Evolutionary conservation across 1,140 invertebrate genomes (phyloP).

Genomic region (Hypothenemus hampei): DNA sequence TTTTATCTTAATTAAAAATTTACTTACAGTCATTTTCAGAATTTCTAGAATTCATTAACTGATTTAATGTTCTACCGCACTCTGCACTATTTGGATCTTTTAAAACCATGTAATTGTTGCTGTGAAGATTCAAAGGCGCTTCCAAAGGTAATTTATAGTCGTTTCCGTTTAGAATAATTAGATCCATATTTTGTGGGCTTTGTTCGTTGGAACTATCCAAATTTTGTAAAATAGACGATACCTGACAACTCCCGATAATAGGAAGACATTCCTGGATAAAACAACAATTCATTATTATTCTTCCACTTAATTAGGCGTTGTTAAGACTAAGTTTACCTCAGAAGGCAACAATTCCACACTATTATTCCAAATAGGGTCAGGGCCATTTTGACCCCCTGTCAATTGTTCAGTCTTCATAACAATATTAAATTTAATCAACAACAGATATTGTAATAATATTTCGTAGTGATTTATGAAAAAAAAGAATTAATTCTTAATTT

Average conservation of each 20-base stretch:
- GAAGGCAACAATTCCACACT: slow-evolving; percentile 31
- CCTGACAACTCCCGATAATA: slow-evolving; percentile 39
- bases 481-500: no score
- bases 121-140: slow-evolving; percentile 18
- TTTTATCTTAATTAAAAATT: no score
- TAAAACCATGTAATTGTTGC: slow-evolving; percentile 33
- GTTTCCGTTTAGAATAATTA: slow-evolving; percentile 33
- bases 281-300: not conserved
- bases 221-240: slow-evolving; percentile 40
- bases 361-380: slow-evolving; percentile 33
- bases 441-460: no score
- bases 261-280: slow-evolving; percentile 36
- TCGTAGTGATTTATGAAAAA: no score
- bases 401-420: slow-evolving; percentile 34
- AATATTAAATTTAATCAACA: no score
- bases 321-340: slow-evolving; percentile 23
- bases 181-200: slow-evolving; percentile 30
- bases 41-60: no score
- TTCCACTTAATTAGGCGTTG: not conserved
- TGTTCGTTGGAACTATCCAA: slow-evolving; percentile 26
- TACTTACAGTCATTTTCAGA: no score
- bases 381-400: not conserved
- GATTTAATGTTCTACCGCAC: no score
- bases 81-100: slow-evolving; percentile 24
- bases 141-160: slow-evolving; percentile 34